Conservation (phyloP, 2,797 vertebrate genomes). For the Phoeniculus purpureus region DNA sequence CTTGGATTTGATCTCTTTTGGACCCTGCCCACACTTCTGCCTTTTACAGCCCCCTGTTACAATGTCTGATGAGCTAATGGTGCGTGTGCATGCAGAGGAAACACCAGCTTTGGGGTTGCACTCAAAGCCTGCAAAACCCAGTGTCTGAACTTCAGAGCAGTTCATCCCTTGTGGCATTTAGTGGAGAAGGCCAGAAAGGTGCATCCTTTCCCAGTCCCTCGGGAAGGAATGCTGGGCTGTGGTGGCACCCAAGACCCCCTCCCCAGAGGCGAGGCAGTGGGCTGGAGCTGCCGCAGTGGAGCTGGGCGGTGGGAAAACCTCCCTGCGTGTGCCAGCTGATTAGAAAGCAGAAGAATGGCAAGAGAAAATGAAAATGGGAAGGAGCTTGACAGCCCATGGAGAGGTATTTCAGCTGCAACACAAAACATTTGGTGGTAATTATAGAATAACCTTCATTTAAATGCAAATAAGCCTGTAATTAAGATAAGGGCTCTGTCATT, state of each 20-base stretch:
- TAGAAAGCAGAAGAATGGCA: constrained; percentile 77
- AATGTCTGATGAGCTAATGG: neutral
- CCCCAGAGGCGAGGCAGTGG: neutral
- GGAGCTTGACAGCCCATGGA: constrained; percentile 80
- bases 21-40: neutral
- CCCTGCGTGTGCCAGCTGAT: constrained; percentile 64
- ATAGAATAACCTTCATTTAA: constrained; percentile 86
- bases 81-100: neutral
- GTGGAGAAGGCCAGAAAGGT: neutral
- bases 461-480: constrained; percentile 86
- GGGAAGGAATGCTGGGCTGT: neutral
- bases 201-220: neutral
- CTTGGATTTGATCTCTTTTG: neutral
- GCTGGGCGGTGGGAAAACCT: constrained; percentile 33
- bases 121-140: neutral
- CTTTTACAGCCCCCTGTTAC: neutral
- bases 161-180: rapidly evolving
- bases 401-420: constrained; percentile 82
- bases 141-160: neutral
- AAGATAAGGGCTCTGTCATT: constrained; percentile 83
- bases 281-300: constrained; percentile 7
- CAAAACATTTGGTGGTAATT: constrained; percentile 82
- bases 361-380: constrained; percentile 79
- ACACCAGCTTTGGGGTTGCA: rapidly evolving
- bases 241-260: neutral